phyloP scores from a whole-genome alignment of 2,888 invertebrate genomes.

The Seira sanloemensis region DNA sequence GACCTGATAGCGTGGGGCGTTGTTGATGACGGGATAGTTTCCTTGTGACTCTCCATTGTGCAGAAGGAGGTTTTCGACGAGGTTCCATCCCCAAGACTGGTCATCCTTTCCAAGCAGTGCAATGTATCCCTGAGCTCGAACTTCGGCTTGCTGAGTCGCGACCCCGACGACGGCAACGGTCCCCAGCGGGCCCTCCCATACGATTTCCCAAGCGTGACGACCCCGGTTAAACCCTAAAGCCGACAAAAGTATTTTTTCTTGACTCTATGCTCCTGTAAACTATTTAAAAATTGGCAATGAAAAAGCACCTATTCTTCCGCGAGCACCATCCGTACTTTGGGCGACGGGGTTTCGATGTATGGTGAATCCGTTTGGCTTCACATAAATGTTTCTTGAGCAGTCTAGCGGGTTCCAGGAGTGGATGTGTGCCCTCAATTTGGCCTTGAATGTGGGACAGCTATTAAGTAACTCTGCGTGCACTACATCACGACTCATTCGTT shows the following conservation, averaged over 20 bases:
- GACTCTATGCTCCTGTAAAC: too few relatives aligned
- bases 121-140: constrained; percentile 88
- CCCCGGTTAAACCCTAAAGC: constrained; percentile 87
- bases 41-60: constrained; percentile 97
- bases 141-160: constrained; percentile 91
- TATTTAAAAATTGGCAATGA: not conserved
- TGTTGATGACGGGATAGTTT: constrained; percentile 94
- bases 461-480: constrained; percentile 93
- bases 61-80: constrained; percentile 96
- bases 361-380: constrained; percentile 97
- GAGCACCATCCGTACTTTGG: constrained; percentile 96
- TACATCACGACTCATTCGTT: constrained; percentile 90
- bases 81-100: constrained; percentile 99
- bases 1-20: constrained; percentile 98
- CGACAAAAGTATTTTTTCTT: too few relatives aligned
- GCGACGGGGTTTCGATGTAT: constrained; percentile 98
- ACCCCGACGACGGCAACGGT: constrained; percentile 98
- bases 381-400: constrained; percentile 96
- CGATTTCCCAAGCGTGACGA: constrained; percentile 97
- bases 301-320: constrained; percentile 83
- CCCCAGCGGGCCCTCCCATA: constrained; percentile 98
- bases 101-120: constrained; percentile 96
- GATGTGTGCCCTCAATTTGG: constrained; percentile 93
- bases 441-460: constrained; percentile 92
- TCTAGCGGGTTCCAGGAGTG: constrained; percentile 99